A percentile compares a stretch with the other conserved stretches of the same genome.
Evolutionary conservation across 2,888 invertebrate genomes (phyloP).

Genomic region (Tyria jacobaeae): DNA sequence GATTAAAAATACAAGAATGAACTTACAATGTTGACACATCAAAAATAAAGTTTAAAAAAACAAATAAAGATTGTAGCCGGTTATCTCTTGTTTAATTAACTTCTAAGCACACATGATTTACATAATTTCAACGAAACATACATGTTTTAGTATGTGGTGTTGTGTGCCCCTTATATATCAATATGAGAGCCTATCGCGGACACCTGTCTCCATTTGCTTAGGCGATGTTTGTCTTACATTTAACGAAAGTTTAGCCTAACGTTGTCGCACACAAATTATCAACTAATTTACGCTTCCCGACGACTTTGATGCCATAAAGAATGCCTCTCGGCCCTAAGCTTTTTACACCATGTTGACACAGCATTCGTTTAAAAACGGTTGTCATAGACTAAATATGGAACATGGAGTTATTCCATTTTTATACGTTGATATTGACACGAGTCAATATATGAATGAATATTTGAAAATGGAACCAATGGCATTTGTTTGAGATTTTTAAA

Average conservation of each 20-base stretch:
- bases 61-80: conserved; percentile 74
- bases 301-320: conserved; percentile 72
- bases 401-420: conserved; percentile 30
- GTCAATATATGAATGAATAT: conserved; percentile 40
- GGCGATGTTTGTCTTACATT: conserved; percentile 81
- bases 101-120: conserved; percentile 77
- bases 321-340: conserved; percentile 68
- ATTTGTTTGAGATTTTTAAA: conserved; percentile 45
- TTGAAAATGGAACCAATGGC: conserved; percentile 44
- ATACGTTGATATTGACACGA: conserved; percentile 12
- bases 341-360: conserved; percentile 64
- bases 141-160: conserved; percentile 63
- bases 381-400: conserved; percentile 41
- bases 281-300: conserved; percentile 81
- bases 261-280: conserved; percentile 83
- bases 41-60: conserved; percentile 67
- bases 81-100: conserved; percentile 84
- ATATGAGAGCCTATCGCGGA: conserved; percentile 73
- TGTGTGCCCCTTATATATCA: conserved; percentile 75
- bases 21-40: conserved; percentile 62
- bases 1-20: conserved; percentile 37
- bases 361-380: conserved; percentile 46
- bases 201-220: conserved; percentile 86
- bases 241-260: conserved; percentile 81
- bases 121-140: conserved; percentile 73